Percentiles rank a stretch among this genome's conserved stretches.
Evolutionary conservation across 1,140 invertebrate genomes (phyloP).

Genomic region (Macrobrachium rosenbergii): DNA sequence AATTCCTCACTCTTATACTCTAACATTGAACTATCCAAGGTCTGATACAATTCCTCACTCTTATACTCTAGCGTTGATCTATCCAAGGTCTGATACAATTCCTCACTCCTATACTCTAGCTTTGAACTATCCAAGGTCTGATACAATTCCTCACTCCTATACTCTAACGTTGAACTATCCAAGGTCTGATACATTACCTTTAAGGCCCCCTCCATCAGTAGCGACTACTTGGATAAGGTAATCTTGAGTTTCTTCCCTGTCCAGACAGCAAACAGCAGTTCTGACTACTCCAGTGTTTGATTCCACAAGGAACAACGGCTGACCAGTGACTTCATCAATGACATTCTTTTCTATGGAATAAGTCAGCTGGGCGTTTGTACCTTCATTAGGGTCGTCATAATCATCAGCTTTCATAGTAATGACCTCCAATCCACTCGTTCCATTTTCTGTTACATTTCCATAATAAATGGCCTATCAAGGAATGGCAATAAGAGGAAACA

Average conservation of each 20-base stretch:
- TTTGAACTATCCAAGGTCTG: constrained; percentile 13
- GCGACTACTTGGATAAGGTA: constrained; percentile 98
- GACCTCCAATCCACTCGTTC: constrained; percentile 95
- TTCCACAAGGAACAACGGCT: constrained; percentile 95
- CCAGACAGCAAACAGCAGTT: constrained; percentile 93
- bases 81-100: not conserved
- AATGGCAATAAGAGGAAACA: not conserved
- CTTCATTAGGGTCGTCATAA: constrained; percentile 95
- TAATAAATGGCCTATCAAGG: constrained; percentile 82
- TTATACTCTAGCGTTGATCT: constrained; percentile 30
- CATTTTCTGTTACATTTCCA: constrained; percentile 96
- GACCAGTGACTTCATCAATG: constrained; percentile 94
- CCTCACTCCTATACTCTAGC: not conserved
- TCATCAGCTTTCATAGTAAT: constrained; percentile 99
- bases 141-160: not conserved
- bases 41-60: not conserved
- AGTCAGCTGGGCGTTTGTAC: constrained; percentile 89
- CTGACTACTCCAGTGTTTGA: constrained; percentile 95
- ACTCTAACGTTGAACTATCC: constrained; percentile 31
- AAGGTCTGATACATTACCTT: constrained; percentile 74
- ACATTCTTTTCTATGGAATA: constrained; percentile 98
- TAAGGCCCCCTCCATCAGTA: constrained; percentile 92
- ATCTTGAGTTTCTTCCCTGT: constrained; percentile 94
- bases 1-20: not conserved
- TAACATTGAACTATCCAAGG: constrained; percentile 26